Conservation (phyloP, 2,888 invertebrate genomes). For the Syrista parreyssii region DNA sequence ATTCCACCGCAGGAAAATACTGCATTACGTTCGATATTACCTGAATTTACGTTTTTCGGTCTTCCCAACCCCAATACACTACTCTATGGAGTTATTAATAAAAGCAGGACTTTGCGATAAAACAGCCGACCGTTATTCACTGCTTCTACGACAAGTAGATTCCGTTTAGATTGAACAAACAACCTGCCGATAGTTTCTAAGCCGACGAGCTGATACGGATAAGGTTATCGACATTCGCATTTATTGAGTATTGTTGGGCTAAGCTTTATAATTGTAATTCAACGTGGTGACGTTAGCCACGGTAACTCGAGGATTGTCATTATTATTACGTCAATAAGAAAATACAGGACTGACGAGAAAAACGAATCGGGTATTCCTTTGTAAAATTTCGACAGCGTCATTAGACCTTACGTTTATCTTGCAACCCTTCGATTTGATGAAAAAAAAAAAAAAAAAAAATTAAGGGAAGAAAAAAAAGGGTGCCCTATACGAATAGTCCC, state of each 20-base stretch:
- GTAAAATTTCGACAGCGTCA: not conserved
- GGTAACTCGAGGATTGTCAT: not conserved
- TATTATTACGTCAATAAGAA: not conserved
- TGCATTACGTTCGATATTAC: conserved; percentile 42
- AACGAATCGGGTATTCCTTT: not conserved
- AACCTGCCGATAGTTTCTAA: not conserved
- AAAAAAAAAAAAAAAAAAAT: not conserved
- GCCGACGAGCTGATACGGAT: not conserved
- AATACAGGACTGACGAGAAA: not conserved
- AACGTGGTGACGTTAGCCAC: not conserved
- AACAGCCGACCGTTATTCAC: not conserved
- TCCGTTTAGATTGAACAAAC: not conserved
- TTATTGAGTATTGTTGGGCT: not conserved
- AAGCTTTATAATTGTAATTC: not conserved
- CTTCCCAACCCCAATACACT: not conserved
- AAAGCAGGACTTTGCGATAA: not conserved
- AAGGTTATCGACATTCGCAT: not conserved
- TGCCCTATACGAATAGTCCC: not conserved
- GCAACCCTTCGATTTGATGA: not conserved
- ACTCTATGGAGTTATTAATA: not conserved
- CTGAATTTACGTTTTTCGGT: conserved; percentile 25
- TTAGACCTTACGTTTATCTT: not conserved
- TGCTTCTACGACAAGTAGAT: not conserved
- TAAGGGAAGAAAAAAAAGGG: not conserved
- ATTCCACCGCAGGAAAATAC: conserved; percentile 32